A percentile compares a stretch with the other conserved stretches of the same genome.
phyloP scores from a whole-genome alignment of 2,113 vertebrate species.

The Fulmarus glacialis region DNA sequence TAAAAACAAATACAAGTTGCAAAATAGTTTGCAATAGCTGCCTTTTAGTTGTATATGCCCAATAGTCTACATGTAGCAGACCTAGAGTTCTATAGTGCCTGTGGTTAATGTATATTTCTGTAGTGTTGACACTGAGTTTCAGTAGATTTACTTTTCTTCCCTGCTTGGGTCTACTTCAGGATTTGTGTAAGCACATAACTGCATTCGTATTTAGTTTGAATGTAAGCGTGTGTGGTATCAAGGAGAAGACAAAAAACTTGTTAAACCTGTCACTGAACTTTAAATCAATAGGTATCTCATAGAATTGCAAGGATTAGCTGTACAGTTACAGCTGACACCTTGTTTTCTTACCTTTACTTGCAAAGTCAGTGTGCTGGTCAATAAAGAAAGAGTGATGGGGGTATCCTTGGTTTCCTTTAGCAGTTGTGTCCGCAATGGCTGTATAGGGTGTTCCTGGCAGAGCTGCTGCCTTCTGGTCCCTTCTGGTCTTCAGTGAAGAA shows the following conservation, averaged over 20 bases:
- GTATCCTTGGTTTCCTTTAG: too few relatives aligned
- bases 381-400: neutral
- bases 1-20: neutral
- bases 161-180: neutral
- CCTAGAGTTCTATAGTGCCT: neutral
- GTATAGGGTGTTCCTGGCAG: neutral
- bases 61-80: neutral
- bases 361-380: neutral
- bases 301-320: neutral
- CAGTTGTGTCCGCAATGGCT: neutral
- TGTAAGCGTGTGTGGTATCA: neutral
- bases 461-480: neutral
- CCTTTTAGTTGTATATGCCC: neutral
- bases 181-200: neutral
- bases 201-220: neutral
- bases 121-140: neutral
- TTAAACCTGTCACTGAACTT: neutral
- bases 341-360: neutral
- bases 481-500: neutral
- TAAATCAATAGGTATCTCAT: rapidly evolving
- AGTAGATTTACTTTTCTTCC: neutral
- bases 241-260: neutral
- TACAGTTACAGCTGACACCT: neutral
- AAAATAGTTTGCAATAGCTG: neutral
- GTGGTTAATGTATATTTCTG: neutral